Evolutionary conservation across 2,888 invertebrate species (phyloP), one percentile per base, ranked within the genome.

Genomic region (Drymonia ruficornis): DNA sequence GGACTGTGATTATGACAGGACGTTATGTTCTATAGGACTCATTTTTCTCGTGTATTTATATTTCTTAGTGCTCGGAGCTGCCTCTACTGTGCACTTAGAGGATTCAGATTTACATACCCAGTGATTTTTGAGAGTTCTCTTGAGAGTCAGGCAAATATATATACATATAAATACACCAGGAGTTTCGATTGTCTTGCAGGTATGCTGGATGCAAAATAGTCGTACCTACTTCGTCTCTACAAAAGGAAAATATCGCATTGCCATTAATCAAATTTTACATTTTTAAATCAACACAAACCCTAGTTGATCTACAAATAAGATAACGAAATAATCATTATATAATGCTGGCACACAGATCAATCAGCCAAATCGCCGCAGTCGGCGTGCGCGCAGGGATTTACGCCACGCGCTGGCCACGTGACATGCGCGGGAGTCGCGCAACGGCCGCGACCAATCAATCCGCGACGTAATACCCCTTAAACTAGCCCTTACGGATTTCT

Each of bases 341-440:
- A 67, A 68, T 67, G 77, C 74, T 83, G 73, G 79, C 72, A 74
- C 68, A 59, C 60, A 69, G 78, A 85, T 84, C 79, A 80, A 83
- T 84, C 74, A 59, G 61, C 58, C 64, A 61, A 65, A 67, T 72
- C 68, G 59, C 56, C 42, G 19, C 42, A n/a, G 12, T 31, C 31
- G 19, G 42, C 28, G 49, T 23, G 15, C 16, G 50, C 50, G 43
- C 23, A 31, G 63, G 60, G 69, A 64, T 56, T 61, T 56, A 58
- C 51, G 79, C 59, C 83, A 81, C 80, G 82, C 78, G 84, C 56
- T 29, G 36, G 80, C 70, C 86, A 83, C 86, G 86, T 81, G 86
- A 66, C 76, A 46, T 56, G 73, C 74, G 74, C 71, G 55, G 50
- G 65, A 71, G 67, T 52, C 15, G 18, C 13, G 45, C 28, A 23